Evolutionary conservation across 1,140 invertebrate species (phyloP), one percentile per base, ranked within the genome.

Genomic region (Eueides isabella): DNA sequence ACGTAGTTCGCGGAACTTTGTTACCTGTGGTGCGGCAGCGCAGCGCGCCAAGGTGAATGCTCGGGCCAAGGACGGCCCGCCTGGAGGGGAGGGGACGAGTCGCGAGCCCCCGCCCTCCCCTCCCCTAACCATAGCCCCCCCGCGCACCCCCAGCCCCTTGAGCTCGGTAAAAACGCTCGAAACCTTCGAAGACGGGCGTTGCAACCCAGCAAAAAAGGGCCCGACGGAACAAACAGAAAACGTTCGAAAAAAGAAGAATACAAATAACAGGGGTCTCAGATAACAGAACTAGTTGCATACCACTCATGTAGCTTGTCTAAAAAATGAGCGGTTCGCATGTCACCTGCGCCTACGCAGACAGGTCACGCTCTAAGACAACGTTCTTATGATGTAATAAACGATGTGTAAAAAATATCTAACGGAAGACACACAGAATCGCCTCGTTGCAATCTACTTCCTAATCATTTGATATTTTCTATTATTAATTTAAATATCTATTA

Each of bases 211-310:
- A 91, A 91, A 91, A 90, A 91, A 88, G 85, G 89, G 83, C 83
- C 85, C 85, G 88, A 87, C 86, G 88, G 89, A 91, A 91, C 90
- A 92, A 92, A 92, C 90, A 92, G 90, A 91, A 90, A 91, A 91
- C 83, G 82, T 72, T 86, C 77, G 74, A 76, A 74, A 74, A 80
- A 83, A 82, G 85, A 91, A 83, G 80, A 88, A 82, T 75, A 86
- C 84, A 89, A 86, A 89, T 88, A 88, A 87, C 80, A 82, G 80
- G 85, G 84, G 85, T 90, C 84, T 89, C 87, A 80, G 79, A 81
- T 89, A 88, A 87, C 86, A 89, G 86, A 90, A 89, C 85, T 87
- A 88, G 84, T 86, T 80, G 70, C 74, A 77, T 81, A 80, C 68
- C 72, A 65, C 68, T 74, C 69, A 41, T 72, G 72, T 74, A 33